phyloP scores from a whole-genome alignment of 1,140 invertebrate genomes.

The Chironomus striatipennis region DNA sequence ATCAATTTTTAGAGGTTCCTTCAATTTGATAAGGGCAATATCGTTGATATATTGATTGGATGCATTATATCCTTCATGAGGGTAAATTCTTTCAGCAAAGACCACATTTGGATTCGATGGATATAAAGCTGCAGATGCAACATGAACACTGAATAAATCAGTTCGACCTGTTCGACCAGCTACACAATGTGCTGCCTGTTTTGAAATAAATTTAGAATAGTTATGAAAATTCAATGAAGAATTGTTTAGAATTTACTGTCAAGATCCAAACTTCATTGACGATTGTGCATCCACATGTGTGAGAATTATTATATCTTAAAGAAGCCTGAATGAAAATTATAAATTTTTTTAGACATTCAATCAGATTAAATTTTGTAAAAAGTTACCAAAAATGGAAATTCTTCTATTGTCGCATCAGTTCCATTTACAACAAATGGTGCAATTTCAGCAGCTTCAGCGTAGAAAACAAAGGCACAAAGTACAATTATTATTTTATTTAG shows the following conservation, averaged over 20 bases:
- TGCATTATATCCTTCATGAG: constrained; percentile 35
- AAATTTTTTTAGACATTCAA: no score
- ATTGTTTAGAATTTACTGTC: constrained; percentile 25
- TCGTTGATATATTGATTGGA: constrained; percentile 28
- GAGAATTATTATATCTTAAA: constrained; percentile 26
- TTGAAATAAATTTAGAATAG: not conserved
- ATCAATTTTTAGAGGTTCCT: constrained; percentile 30
- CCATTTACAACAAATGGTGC: constrained; percentile 27
- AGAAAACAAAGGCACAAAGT: no score
- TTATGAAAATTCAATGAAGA: not conserved
- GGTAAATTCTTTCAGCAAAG: constrained; percentile 24
- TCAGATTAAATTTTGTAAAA: no score
- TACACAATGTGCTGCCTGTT: constrained; percentile 36
- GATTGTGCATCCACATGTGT: constrained; percentile 36
- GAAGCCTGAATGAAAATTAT: constrained; percentile 26
- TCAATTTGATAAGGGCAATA: constrained; percentile 34
- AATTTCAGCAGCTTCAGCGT: no score
- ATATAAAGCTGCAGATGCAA: constrained; percentile 1
- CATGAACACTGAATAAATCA: constrained; percentile 25
- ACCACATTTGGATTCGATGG: constrained; percentile 30
- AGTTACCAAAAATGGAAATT: constrained; percentile 29
- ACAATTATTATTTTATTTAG: no score
- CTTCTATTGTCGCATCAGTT: constrained; percentile 25
- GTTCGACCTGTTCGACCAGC: not conserved
- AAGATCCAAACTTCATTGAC: constrained; percentile 35